Percentiles rank a stretch among this genome's conserved stretches.
Evolutionary conservation across 2,797 vertebrate species (phyloP).

Genomic region (Salarias fasciatus): DNA sequence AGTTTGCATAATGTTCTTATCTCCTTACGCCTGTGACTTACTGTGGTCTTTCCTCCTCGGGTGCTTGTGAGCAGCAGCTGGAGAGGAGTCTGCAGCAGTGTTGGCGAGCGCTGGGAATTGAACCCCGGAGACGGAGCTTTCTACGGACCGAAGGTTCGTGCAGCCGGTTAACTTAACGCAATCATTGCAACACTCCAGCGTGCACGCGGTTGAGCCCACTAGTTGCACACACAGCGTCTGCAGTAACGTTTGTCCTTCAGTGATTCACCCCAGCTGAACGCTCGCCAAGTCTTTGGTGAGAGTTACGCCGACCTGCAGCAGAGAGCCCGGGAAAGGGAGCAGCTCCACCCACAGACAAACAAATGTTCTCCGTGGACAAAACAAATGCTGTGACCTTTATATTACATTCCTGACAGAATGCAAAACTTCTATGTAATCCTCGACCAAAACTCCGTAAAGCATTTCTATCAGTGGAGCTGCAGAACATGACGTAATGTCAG

Average conservation of each 20-base stretch:
- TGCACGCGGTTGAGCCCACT: conserved; percentile 1
- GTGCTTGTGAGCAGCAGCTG: conserved; percentile 80
- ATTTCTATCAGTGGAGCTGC: too few species aligned
- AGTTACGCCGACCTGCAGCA: too few species aligned
- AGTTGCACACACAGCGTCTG: background rate
- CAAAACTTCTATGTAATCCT: too few species aligned
- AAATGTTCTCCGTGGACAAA: too few species aligned
- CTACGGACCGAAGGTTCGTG: conserved; percentile 91
- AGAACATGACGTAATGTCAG: too few species aligned
- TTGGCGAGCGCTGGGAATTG: conserved; percentile 89
- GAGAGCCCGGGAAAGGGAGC: too few species aligned
- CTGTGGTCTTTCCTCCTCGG: conserved; percentile 14
- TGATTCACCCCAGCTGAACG: too few species aligned
- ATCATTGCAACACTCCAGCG: background rate
- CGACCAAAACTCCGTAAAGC: too few species aligned
- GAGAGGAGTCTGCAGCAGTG: conserved; percentile 84
- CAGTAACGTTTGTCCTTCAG: background rate
- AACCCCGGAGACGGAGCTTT: conserved; percentile 93
- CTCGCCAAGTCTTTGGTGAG: too few species aligned
- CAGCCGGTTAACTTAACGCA: background rate
- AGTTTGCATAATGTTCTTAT: conserved; percentile 20
- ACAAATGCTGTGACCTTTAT: too few species aligned
- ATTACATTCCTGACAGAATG: too few species aligned
- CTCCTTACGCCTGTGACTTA: conserved; percentile 2
- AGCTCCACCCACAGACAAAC: too few species aligned